phyloP scores from a whole-genome alignment of 2,888 invertebrate genomes.

The Dolichopus griseipennis region DNA sequence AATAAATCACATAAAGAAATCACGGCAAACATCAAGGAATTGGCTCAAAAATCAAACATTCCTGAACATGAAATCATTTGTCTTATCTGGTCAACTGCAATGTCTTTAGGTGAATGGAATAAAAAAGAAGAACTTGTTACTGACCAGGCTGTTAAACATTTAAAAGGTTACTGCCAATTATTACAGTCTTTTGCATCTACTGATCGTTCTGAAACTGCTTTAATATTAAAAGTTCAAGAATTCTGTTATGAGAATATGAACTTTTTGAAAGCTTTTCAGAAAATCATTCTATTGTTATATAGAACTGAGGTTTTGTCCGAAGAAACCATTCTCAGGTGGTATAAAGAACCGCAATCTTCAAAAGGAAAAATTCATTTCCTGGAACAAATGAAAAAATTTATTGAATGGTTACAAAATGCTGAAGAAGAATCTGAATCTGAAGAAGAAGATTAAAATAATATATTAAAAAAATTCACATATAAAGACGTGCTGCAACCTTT shows the following conservation, averaged over 20 bases:
- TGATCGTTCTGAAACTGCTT: constrained; percentile 76
- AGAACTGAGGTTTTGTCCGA: constrained; percentile 93
- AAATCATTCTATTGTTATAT: constrained; percentile 92
- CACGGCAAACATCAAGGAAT: constrained; percentile 75
- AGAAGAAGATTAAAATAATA: constrained; percentile 29
- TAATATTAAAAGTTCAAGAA: constrained; percentile 89
- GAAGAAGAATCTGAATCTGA: constrained; percentile 60
- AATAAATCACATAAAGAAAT: constrained; percentile 79
- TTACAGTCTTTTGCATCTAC: constrained; percentile 80
- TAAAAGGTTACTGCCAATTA: constrained; percentile 76
- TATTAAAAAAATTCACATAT: neutral
- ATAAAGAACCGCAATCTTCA: constrained; percentile 81
- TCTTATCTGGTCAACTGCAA: constrained; percentile 87
- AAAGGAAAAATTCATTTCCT: constrained; percentile 97
- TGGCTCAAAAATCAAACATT: constrained; percentile 71
- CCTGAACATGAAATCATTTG: constrained; percentile 85
- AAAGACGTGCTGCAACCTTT: neutral
- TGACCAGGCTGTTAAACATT: constrained; percentile 87
- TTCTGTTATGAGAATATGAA: constrained; percentile 99
- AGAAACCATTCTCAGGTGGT: constrained; percentile 93
- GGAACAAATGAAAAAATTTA: constrained; percentile 95
- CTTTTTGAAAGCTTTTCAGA: constrained; percentile 97
- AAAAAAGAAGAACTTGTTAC: constrained; percentile 95
- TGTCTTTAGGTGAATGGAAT: constrained; percentile 96
- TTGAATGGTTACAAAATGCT: constrained; percentile 95